These are phyloP conservation scores for Himalopsyche tibetana DNA, from an alignment of 2,888 invertebrate genomes.

Conservation along the genomic window DNA sequence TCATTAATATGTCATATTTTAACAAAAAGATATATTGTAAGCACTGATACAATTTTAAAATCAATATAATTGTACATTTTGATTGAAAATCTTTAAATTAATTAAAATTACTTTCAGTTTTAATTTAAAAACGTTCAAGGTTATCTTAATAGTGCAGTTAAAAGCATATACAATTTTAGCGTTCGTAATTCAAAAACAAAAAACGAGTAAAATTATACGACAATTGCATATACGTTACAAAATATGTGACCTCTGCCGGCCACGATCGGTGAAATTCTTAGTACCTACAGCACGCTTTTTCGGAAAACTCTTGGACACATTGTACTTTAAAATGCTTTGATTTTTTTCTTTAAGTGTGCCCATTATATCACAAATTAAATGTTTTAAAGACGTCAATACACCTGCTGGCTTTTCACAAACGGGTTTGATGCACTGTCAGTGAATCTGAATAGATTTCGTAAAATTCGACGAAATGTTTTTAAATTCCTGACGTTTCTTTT, in stretches of 20 bases:
- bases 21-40: too few species aligned
- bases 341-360: not conserved
- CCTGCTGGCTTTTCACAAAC: constrained; percentile 1
- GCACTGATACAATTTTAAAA: too few species aligned
- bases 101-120: too few species aligned
- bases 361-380: not conserved
- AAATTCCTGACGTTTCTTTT: not conserved
- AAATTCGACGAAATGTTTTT: not conserved
- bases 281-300: not conserved
- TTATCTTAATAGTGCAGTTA: too few species aligned
- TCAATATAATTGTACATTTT: too few species aligned
- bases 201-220: not conserved
- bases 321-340: not conserved
- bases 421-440: not conserved
- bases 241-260: not conserved
- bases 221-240: not conserved
- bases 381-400: not conserved
- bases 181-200: not conserved
- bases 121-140: too few species aligned
- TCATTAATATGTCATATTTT: too few species aligned
- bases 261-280: not conserved
- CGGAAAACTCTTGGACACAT: not conserved
- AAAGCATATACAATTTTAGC: too few species aligned
- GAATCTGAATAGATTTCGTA: not conserved
- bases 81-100: too few species aligned